Evolutionary conservation across 2,113 vertebrate genomes (phyloP), one percentile per base, ranked within the genome.

Genomic region (Sarotherodon lohbergeri): DNA sequence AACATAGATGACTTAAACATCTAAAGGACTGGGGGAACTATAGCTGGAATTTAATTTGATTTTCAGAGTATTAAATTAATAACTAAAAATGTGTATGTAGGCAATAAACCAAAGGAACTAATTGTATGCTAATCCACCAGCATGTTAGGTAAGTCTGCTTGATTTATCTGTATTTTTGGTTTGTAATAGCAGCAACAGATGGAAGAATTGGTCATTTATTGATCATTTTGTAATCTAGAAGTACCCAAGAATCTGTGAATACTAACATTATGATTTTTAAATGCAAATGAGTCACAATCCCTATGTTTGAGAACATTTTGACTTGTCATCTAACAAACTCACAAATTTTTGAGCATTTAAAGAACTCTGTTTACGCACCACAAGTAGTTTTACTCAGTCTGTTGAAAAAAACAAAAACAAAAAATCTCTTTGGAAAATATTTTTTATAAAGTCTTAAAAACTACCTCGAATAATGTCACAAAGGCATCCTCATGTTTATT

Each of bases 161-260:
- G 36, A 24, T 24, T 43, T 43, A 43, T 43, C 66, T 24, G 1
- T 71, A 43, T 71, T 71, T 22, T 71, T 22, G 1, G 66, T 19
- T 66, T 0, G 32, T 1, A 2, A n/a, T 66, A 12, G n/a, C 12
- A 24, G n/a, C 39, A 43, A 43, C 39, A 16, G 7, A 24, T 71
- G 66, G 5, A 71, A 71, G n/a, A 43, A 71, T 71, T 71, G 22
- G 11, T 39, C 11, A 68, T 68, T 68, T 22, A 22, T 41, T 41
- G 63, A 41, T 68, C 3, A 22, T 41, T 14, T 68, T 43, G 41
- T 24, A 14, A 71, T 43, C 0, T 71, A 71, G 7, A 9, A 41
- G 36, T 71, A 71, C 36, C 36, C 66, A 24, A 0, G 2, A 43
- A 39, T 24, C 66, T 71, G 36, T 41, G 66, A 73, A 46, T 73